Evolutionary conservation across 2,797 vertebrate species (phyloP).

Genomic region (Balearica regulorum): DNA sequence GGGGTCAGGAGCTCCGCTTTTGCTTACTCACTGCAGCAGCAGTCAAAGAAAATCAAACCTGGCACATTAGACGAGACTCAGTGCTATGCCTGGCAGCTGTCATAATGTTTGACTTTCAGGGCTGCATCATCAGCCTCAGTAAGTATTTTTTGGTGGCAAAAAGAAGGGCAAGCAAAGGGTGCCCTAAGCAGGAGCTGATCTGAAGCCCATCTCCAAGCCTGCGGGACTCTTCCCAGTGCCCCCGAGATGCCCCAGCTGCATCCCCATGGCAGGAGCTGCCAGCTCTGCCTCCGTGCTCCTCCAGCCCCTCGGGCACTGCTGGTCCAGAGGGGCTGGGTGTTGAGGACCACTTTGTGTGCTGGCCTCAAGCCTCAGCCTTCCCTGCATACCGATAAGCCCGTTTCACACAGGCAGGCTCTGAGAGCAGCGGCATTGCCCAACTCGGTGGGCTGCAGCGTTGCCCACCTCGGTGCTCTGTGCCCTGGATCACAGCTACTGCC

Average conservation of each 20-base stretch:
- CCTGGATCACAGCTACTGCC: background rate
- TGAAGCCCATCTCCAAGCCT: background rate
- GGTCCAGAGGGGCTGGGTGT: background rate
- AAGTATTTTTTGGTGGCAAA: background rate
- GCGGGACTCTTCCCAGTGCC: background rate
- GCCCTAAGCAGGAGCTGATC: background rate
- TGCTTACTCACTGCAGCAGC: constrained; percentile 29
- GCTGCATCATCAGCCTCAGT: background rate
- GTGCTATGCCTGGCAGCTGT: background rate
- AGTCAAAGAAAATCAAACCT: background rate
- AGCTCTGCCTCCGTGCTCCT: background rate
- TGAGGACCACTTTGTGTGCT: background rate
- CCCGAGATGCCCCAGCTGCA: fast-evolving
- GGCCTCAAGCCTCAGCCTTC: background rate
- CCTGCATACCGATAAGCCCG: fast-evolving
- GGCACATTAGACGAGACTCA: background rate
- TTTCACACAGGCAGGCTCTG: background rate
- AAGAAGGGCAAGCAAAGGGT: background rate
- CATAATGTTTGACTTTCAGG: background rate
- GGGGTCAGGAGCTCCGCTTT: background rate
- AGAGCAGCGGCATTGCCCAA: background rate
- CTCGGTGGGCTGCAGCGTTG: background rate
- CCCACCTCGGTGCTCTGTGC: fast-evolving
- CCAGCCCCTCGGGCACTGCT: background rate
- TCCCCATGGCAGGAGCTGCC: background rate